These are phyloP conservation scores for Propithecus perrieri DNA, from an alignment of 2,797 vertebrate genomes.

Conservation along the genomic window DNA sequence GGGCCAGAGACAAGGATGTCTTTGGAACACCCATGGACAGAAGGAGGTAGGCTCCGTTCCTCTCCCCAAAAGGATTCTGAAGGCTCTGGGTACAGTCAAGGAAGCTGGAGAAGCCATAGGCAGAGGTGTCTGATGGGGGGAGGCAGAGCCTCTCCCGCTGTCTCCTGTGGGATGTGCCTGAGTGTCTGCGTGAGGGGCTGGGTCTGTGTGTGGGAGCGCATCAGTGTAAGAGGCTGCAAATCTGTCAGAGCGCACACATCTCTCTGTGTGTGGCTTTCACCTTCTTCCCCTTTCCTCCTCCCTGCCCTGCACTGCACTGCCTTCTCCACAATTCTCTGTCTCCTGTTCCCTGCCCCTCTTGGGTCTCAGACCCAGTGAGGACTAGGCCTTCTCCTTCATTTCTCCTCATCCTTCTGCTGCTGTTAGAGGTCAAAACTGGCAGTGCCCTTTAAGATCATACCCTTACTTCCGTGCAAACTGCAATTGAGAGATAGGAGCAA, in stretches of 20 bases:
- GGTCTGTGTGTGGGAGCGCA: conserved; percentile 48
- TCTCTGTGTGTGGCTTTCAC: neutral
- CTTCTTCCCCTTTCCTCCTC: neutral
- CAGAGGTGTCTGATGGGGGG: neutral
- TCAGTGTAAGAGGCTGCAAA: conserved; percentile 31
- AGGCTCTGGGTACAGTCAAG: neutral
- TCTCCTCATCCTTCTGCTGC: neutral
- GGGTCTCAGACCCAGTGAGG: neutral
- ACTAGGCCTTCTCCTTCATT: neutral
- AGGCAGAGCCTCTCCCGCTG: neutral
- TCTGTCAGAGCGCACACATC: conserved; percentile 9
- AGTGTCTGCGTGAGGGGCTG: conserved; percentile 27
- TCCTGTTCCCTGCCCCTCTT: neutral
- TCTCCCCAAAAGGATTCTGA: neutral
- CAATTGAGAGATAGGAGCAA: neutral
- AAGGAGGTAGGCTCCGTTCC: neutral
- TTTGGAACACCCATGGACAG: neutral
- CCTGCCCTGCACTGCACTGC: neutral
- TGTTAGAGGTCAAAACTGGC: neutral
- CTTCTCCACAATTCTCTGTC: neutral
- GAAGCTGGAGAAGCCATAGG: neutral
- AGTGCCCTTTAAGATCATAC: neutral
- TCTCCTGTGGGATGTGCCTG: neutral
- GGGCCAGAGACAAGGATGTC: neutral
- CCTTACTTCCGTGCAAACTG: neutral